These are phyloP conservation scores for Drosophila setosimentum DNA, from an alignment of 2,888 invertebrate species.

Conservation along the genomic window DNA sequence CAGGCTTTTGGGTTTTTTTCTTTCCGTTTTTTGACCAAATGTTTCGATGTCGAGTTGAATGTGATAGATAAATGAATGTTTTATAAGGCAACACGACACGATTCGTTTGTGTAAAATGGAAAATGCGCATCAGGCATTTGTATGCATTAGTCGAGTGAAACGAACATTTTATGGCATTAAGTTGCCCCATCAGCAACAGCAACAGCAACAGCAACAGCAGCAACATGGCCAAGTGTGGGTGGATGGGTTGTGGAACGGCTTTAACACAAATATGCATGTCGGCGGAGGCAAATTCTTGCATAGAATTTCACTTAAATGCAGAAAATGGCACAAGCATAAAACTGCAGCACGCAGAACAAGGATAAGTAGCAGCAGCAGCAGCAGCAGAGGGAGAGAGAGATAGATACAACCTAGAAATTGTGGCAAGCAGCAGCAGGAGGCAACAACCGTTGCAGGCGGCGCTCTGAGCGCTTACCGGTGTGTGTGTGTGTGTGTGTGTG, in stretches of 20 bases:
- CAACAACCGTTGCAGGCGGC: conserved; percentile 10
- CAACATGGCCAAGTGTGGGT: conserved; percentile 9
- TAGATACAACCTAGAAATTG: conserved; percentile 59
- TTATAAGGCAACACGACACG: conserved; percentile 54
- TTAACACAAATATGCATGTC: conserved; percentile 80
- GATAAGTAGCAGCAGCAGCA: conserved; percentile 26
- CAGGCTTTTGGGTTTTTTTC: neutral
- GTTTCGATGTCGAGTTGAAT: conserved; percentile 45
- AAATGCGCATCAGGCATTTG: conserved; percentile 77
- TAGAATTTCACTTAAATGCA: conserved; percentile 81
- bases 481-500: too few relatives aligned
- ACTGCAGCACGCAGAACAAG: conserved; percentile 47
- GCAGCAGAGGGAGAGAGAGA: conserved; percentile 5
- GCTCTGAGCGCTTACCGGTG: conserved; percentile 44
- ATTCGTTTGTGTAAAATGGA: conserved; percentile 67
- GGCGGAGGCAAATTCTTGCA: conserved; percentile 77
- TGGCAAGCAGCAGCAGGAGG: conserved; percentile 41
- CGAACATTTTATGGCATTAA: conserved; percentile 78
- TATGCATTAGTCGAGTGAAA: conserved; percentile 78
- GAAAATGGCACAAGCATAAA: conserved; percentile 74
- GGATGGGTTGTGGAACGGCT: conserved; percentile 57
- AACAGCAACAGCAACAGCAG: conserved; percentile 7
- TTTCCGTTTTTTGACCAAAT: neutral
- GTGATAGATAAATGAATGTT: conserved; percentile 64
- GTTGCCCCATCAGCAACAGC: conserved; percentile 37